phyloP scores from a whole-genome alignment of 2,797 vertebrate genomes.

The Rhyacichthys aspro region DNA sequence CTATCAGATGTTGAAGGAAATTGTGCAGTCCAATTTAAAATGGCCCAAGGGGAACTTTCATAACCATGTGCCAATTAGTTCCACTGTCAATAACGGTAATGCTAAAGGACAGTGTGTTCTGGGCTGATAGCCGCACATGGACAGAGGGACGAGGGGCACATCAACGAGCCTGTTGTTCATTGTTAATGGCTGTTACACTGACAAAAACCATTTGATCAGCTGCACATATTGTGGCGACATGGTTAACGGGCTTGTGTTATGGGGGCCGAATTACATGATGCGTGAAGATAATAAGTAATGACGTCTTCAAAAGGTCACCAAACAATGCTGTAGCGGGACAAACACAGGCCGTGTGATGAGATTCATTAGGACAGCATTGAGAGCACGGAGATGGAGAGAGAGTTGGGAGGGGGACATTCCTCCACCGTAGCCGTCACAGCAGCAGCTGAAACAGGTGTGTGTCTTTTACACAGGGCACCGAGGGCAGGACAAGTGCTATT shows the following conservation, averaged over 20 bases:
- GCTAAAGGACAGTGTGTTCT: slow-evolving; percentile 65
- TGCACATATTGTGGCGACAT: slow-evolving; percentile 33
- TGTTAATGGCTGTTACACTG: slow-evolving; percentile 70
- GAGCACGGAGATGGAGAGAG: slow-evolving; percentile 17
- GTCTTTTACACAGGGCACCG: slow-evolving; percentile 37
- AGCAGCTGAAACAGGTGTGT: slow-evolving; percentile 73
- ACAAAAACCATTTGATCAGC: slow-evolving; percentile 70
- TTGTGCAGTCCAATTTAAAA: slow-evolving; percentile 70
- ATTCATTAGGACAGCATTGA: slow-evolving; percentile 70
- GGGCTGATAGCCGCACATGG: slow-evolving; percentile 47
- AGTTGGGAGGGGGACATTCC: slow-evolving; percentile 38
- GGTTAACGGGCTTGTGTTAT: slow-evolving; percentile 47
- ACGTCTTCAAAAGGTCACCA: slow-evolving; percentile 76
- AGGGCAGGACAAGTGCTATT: slow-evolving; percentile 59
- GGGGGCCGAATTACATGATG: slow-evolving; percentile 58
- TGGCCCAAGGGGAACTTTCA: slow-evolving; percentile 54
- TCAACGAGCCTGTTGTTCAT: slow-evolving; percentile 60
- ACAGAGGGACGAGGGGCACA: slow-evolving; percentile 48
- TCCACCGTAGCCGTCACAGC: slow-evolving; percentile 48
- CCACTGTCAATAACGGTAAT: slow-evolving; percentile 75
- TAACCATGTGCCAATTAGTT: slow-evolving; percentile 77
- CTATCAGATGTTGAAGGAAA: slow-evolving; percentile 67
- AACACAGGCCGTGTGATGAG: slow-evolving; percentile 61
- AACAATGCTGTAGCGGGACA: slow-evolving; percentile 67
- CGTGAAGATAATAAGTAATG: slow-evolving; percentile 70